Evolutionary conservation across 37 sponge, comb jelly and placozoan species (phyloP), one percentile per base, ranked within the genome.

Genomic region (Chondrosia reniformis): DNA sequence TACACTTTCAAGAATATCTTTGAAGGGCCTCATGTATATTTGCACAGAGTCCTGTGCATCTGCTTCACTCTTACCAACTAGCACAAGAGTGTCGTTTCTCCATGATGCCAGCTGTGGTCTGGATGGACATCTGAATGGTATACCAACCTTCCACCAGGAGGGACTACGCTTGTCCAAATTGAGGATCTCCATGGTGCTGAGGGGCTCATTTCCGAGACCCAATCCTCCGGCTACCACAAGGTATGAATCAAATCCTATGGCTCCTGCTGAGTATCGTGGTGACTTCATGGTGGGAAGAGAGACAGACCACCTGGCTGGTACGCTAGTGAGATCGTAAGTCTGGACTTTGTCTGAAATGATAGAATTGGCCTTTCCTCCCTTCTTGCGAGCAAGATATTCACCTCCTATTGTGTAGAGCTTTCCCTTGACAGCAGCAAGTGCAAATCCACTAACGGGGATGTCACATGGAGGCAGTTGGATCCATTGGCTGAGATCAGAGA

Each of bases 171-270:
- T 6, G 37, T 9, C 41, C 41, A 69, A 25, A 44, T 69, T 13
- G 15, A 69, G 39, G 72, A 69, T 69, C 41, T 69, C 72, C 72
- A 69, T 36, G 38, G 72, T 69, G 72, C n/a, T 21, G n/a, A 69
- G n/a, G 15, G 72, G 72, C 24, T 69, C 72, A 24, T 40, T 25
- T 1, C 42, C 72, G 42, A 69, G 22, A 21, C 72, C 72, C 4
- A 31, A 43, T 69, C 72, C 72, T n/a, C 72, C 72, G 4, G 72
- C 72, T 39, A 69, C 72, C 15, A 69, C 17, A 19, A 69, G 38
- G 43, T 69, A 69, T 21, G n/a, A 21, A 4, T 34, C n/a, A 34
- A 43, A 37, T 21, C n/a, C 15, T 21, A 34, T 69, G 21, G 72
- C 72, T 40, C 41, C 72, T 40, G 72, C 37, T 8, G 36, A 34